Evolutionary conservation across 1,140 invertebrate species (phyloP), one percentile per base, ranked within the genome.

Genomic region (Drosophila sturtevanti): DNA sequence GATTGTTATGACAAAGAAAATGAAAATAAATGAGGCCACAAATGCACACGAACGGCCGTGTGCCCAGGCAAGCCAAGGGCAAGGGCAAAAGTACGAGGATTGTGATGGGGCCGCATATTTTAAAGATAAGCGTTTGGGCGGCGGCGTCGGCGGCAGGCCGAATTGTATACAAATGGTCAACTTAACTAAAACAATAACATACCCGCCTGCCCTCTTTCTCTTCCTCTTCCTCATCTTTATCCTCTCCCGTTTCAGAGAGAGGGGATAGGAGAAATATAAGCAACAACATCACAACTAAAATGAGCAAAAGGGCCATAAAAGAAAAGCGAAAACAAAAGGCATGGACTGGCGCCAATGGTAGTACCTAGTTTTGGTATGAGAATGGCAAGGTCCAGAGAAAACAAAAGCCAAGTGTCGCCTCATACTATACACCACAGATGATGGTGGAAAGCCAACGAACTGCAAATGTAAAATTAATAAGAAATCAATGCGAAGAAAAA

Each of bases 81-180:
- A 22, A 44, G 65, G 18, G 22, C 38, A 44, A 7, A 16, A n/a
- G n/a, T n/a, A 18, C 4, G 58, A 37, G 38, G 31, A 21, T 54
- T 65, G 14, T 51, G 51, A 48, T 55, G 51, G 56, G 27, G 51
- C 54, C 61, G 67, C 65, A 56, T 55, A 66, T 66, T 68, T 65
- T 65, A 52, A 27, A 62, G 76, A 79, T 76, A 79, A 79, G 76
- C 74, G 64, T 56, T 69, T 35, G 65, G 63, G 55, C 66, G 38
- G 61, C 35, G 67, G 56, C 67, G 63, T 44, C 66, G 38, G 61
- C 35, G 67, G 56, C 67, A 68, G 79, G 41, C 41, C 77, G 72
- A 87, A 82, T 89, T 86, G 82, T 87, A 87, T 87, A 87, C 82
- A 87, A 87, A 87, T 87, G 82, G 82, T 87, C 82, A 87, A 87